Evolutionary conservation across 1,140 invertebrate genomes (phyloP).

Genomic region (Coenobita brevimanus): DNA sequence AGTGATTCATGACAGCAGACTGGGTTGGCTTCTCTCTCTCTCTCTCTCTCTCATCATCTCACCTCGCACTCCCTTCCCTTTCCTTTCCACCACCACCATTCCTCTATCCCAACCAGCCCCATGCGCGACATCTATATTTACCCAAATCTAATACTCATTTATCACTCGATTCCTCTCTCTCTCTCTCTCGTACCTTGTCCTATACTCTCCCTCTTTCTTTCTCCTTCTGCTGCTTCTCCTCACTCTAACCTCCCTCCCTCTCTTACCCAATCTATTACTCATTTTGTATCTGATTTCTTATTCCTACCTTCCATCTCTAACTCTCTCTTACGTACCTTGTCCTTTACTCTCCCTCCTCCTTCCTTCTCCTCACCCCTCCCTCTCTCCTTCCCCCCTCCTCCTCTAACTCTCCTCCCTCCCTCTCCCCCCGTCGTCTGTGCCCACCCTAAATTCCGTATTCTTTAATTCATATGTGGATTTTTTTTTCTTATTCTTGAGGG

Average conservation of each 20-base stretch:
- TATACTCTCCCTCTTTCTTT: conserved; percentile 1
- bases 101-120: background rate
- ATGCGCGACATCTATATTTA: conserved; percentile 49
- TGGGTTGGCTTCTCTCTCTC: background rate
- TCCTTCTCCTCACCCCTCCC: background rate
- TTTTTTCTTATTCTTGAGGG: conserved; percentile 49
- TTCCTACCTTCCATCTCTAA: background rate
- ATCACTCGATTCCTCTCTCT: background rate
- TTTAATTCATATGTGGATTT: conserved; percentile 41
- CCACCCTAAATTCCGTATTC: conserved; percentile 36
- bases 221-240: no score
- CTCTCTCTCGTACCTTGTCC: no score
- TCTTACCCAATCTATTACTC: background rate
- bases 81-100: background rate
- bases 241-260: conserved; percentile 15
- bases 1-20: conserved; percentile 41
- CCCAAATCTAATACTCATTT: conserved; percentile 20
- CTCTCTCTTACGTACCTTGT: background rate
- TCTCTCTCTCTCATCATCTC: background rate
- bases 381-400: background rate
- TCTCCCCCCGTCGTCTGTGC: conserved; percentile 8
- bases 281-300: background rate
- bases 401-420: background rate
- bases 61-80: no score
- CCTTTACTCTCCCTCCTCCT: background rate